Evolutionary conservation across 2,888 invertebrate genomes (phyloP).

Genomic region (Steinernema hermaphroditum): DNA sequence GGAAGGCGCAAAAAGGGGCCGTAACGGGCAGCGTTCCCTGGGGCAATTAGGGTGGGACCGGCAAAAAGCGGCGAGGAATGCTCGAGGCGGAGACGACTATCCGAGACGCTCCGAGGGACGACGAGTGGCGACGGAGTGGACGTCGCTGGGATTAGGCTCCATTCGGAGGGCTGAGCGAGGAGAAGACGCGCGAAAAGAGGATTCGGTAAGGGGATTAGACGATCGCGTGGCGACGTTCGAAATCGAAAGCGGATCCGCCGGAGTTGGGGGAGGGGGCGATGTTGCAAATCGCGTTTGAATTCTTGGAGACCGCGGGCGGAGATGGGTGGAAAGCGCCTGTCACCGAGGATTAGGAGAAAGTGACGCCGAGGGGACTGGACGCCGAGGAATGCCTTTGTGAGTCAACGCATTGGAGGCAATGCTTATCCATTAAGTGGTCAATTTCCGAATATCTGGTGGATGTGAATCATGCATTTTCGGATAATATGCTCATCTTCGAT

Average conservation of each 20-base stretch:
- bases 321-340: no score
- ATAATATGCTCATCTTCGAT: no score
- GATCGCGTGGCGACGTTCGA: constrained; percentile 18
- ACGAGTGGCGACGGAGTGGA: not conserved
- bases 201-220: constrained; percentile 30
- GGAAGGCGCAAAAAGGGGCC: constrained; percentile 17
- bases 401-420: no score
- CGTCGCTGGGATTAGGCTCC: constrained; percentile 1
- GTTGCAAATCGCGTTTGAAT: constrained; percentile 30
- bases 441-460: no score
- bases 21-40: constrained; percentile 15
- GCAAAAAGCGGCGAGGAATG: constrained; percentile 26
- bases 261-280: not conserved
- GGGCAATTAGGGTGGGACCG: constrained; percentile 15
- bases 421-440: no score
- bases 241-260: constrained; percentile 28
- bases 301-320: not conserved
- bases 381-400: no score
- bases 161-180: not conserved
- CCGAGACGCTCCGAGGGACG: constrained; percentile 1
- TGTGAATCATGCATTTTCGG: no score
- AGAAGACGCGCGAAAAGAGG: constrained; percentile 22
- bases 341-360: no score
- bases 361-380: no score
- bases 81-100: not conserved